These are phyloP conservation scores for Falcunculus frontatus DNA, from an alignment of 2,113 vertebrate species.

Conservation along the genomic window DNA sequence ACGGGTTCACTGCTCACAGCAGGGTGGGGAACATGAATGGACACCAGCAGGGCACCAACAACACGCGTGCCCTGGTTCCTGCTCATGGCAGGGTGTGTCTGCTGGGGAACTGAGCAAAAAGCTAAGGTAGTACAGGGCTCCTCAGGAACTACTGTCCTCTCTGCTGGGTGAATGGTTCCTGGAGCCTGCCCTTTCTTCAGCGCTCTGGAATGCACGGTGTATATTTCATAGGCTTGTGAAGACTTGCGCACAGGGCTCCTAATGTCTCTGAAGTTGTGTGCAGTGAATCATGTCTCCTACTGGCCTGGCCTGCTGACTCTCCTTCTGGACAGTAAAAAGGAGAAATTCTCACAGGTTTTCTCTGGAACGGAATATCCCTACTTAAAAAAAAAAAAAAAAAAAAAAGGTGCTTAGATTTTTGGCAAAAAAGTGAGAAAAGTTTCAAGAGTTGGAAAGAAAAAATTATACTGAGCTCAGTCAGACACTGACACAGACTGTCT, in stretches of 20 bases:
- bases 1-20: background rate
- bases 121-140: fast-evolving
- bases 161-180: background rate
- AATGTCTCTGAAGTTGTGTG: background rate
- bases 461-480: background rate
- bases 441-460: background rate
- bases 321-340: background rate
- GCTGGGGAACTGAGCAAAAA: fast-evolving
- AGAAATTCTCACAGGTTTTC: background rate
- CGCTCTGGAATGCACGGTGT: background rate
- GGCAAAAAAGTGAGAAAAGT: background rate
- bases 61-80: fast-evolving
- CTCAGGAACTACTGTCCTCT: background rate
- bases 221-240: background rate
- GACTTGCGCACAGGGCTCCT: background rate
- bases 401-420: background rate
- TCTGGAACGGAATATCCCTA: background rate
- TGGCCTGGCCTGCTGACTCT: background rate
- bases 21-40: fast-evolving
- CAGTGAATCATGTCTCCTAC: background rate
- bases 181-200: background rate
- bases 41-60: background rate
- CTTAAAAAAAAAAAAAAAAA: background rate
- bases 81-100: background rate
- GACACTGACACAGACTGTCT: background rate